Evolutionary conservation across 2,113 vertebrate species (phyloP), one percentile per base, ranked within the genome.

Genomic region (Zapus hudsonius): DNA sequence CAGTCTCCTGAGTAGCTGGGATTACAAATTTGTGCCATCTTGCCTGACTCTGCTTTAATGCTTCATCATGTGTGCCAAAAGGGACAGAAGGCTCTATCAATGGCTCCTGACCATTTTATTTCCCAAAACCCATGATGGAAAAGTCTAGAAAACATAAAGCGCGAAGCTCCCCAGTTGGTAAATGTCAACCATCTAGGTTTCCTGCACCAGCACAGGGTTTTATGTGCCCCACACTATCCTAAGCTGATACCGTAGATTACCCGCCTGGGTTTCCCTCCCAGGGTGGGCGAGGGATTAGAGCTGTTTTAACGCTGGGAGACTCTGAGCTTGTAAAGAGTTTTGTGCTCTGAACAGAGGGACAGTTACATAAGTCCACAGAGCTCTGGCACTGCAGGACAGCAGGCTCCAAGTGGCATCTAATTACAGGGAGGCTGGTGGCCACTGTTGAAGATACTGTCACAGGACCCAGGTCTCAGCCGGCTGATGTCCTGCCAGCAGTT

Each of bases 341-440:
- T 74, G 81, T 83, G 73, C 84, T 90, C 94, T 57, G 87, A 94
- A 81, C 64, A 64, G 55, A 92, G 80, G 84, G 87, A 74, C 70
- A 38, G 87, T 94, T 94, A 87, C 44, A 33, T 89, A 94, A 96
- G 84, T 90, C 91, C 92, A 19, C 33, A 0, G 33, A 72, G 84
- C 91, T 79, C 84, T 23, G 19, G 76, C 80, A 7, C 94, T 13
- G 73, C 20, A n/a, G 92, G 93, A 85, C 2, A 1, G 89, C 55
- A 3, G 93, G 86, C 91, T 91, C 74, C 95, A 72, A 93, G 96
- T 79, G 94, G 94, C 93, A 89, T 94, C 97, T 97, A 97, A 97
- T 98, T 98, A 97, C 95, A n/a, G 95, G 89, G 94, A 97, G 82
- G 89, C 85, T 66, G 96, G 73, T 92, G 95, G 95, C 94, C 69